phyloP scores from a whole-genome alignment of 2,113 vertebrate genomes.

The Pachycephala philippinensis region DNA sequence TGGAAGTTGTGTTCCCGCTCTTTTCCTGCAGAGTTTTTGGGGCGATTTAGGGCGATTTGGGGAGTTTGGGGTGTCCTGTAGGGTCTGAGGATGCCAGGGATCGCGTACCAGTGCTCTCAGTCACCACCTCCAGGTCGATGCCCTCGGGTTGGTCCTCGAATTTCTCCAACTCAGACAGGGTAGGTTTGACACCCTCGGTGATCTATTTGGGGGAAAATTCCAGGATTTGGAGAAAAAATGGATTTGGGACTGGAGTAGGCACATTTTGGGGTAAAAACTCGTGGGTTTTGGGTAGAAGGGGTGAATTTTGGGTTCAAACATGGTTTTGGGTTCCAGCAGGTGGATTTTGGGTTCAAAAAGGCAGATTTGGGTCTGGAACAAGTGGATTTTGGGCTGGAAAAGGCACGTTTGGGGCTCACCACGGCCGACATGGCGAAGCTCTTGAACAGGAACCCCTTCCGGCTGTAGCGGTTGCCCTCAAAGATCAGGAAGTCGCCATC shows the following conservation, averaged over 20 bases:
- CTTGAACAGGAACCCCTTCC: slow-evolving; percentile 97
- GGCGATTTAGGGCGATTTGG: rapidly evolving
- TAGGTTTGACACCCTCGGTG: slow-evolving; percentile 94
- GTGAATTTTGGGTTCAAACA: background rate
- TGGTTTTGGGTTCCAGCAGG: rapidly evolving
- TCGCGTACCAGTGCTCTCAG: slow-evolving; percentile 81
- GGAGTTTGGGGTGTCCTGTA: rapidly evolving
- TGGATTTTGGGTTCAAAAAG: too few relatives aligned
- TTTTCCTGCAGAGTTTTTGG: slow-evolving; percentile 76
- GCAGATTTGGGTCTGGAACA: background rate
- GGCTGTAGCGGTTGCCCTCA: slow-evolving; percentile 93
- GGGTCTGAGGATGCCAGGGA: rapidly evolving
- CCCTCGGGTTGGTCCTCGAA: slow-evolving; percentile 96
- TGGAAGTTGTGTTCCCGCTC: slow-evolving; percentile 95
- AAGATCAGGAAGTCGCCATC: slow-evolving; percentile 98
- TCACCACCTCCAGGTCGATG: slow-evolving; percentile 95
- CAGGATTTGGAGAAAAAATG: rapidly evolving
- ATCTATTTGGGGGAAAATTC: slow-evolving; percentile 68
- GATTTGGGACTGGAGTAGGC: rapidly evolving
- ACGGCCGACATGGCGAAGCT: slow-evolving; percentile 97
- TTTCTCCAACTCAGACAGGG: slow-evolving; percentile 92
- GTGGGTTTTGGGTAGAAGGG: background rate
- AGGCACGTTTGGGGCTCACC: slow-evolving; percentile 63
- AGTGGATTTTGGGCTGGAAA: rapidly evolving
- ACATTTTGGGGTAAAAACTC: rapidly evolving